These are phyloP conservation scores for Pachycephala philippinensis DNA, from an alignment of 2,113 vertebrate species.

Conservation along the genomic window DNA sequence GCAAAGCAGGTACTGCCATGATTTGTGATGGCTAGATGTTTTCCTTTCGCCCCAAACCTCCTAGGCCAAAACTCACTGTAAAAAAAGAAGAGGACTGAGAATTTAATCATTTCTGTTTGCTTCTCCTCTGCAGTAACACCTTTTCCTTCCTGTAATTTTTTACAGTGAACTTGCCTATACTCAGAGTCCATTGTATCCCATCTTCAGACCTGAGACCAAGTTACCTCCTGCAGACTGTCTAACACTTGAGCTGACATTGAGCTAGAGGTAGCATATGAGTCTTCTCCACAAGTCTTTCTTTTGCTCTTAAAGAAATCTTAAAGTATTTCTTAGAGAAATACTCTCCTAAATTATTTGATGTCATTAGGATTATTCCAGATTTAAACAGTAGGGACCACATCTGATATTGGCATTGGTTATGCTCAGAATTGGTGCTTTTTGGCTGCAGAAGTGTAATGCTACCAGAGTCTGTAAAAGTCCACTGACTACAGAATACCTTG, in stretches of 20 bases:
- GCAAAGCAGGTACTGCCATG: not conserved
- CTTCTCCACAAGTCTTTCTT: not conserved
- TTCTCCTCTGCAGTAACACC: not conserved
- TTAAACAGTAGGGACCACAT: not conserved
- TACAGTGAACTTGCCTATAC: not conserved
- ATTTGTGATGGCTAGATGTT: not conserved
- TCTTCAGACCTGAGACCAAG: not conserved
- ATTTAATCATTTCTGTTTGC: not conserved
- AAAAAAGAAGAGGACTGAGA: not conserved
- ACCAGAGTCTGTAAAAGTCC: not conserved
- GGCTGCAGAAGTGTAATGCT: not conserved
- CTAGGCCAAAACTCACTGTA: not conserved
- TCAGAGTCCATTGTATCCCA: not conserved
- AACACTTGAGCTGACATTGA: not conserved
- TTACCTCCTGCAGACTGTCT: not conserved
- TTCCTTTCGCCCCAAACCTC: not conserved
- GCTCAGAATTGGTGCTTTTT: not conserved
- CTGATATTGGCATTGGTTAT: not conserved
- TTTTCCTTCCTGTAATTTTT: not conserved
- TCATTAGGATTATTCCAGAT: not conserved
- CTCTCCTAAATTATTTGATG: not conserved
- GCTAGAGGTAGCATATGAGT: not conserved
- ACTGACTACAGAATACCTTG: not conserved
- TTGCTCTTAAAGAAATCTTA: not conserved
- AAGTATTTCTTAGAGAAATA: not conserved